Percentiles rank a stretch among this genome's conserved stretches.
Evolutionary conservation across 2,113 vertebrate species (phyloP).

Genomic region (Myiagra hebetior): DNA sequence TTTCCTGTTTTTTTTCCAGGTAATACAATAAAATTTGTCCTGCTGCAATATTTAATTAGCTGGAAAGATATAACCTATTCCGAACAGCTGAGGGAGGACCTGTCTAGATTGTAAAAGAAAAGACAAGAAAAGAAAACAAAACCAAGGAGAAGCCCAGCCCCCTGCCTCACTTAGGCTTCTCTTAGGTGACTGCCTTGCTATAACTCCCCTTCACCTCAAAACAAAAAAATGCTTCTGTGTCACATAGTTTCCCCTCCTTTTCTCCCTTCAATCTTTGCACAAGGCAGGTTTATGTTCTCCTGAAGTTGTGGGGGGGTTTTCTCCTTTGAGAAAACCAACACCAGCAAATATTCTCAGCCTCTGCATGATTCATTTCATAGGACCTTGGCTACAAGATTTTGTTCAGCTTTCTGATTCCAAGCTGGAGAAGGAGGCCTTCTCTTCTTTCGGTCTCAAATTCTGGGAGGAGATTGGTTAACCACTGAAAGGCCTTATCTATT

Average conservation of each 20-base stretch:
- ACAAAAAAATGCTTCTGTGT: neutral
- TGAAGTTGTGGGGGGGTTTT: accelerated
- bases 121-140: neutral
- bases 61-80: neutral
- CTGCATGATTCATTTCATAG: neutral
- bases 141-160: neutral
- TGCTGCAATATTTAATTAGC: neutral
- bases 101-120: neutral
- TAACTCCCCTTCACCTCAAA: neutral
- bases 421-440: neutral
- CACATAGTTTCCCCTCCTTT: neutral
- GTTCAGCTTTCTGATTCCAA: neutral
- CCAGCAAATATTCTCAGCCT: neutral
- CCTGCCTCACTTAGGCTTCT: neutral
- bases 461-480: neutral
- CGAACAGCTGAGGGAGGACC: neutral
- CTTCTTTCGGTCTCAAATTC: neutral
- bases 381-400: neutral
- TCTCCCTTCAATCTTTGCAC: neutral
- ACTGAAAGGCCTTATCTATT: neutral
- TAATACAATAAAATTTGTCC: neutral
- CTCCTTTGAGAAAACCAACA: neutral
- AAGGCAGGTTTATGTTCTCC: neutral
- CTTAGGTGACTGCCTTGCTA: neutral
- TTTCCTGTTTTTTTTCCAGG: neutral